phyloP scores from a whole-genome alignment of 2,113 vertebrate genomes.

The Odocoileus hemionus region DNA sequence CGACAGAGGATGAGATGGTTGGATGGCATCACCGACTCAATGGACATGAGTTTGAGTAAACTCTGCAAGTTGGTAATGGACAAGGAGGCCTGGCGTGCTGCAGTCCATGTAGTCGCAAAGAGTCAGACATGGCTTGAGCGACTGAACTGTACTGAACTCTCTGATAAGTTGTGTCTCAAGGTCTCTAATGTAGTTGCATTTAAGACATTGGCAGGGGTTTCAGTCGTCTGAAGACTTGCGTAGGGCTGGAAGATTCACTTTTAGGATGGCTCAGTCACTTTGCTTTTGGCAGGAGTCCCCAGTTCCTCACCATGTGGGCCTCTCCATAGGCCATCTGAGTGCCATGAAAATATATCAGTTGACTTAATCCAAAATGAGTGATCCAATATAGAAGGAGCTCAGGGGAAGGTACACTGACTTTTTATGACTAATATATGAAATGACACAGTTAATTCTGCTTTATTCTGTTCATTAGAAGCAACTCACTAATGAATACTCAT shows the following conservation, averaged over 20 bases:
- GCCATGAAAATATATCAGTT: not conserved
- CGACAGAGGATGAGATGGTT: too few species aligned
- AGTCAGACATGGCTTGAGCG: too few species aligned
- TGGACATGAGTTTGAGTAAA: too few species aligned
- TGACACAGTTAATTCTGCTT: not conserved
- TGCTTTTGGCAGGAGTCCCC: not conserved
- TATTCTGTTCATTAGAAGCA: not conserved
- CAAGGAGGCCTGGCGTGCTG: too few species aligned
- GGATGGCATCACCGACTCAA: too few species aligned
- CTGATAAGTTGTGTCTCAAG: not conserved
- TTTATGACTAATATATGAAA: not conserved
- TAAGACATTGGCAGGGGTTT: not conserved
- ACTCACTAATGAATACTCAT: not conserved
- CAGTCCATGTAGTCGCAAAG: too few species aligned
- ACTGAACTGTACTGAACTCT: not conserved
- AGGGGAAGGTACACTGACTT: not conserved
- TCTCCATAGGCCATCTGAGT: not conserved
- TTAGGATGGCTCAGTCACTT: not conserved
- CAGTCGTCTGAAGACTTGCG: not conserved
- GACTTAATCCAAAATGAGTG: not conserved
- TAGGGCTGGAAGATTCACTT: not conserved
- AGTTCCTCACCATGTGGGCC: not conserved
- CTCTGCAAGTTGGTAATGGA: too few species aligned
- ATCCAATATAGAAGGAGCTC: not conserved
- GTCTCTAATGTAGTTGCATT: not conserved